Conservation (phyloP, 2,113 vertebrate genomes). For the Meles meles region DNA sequence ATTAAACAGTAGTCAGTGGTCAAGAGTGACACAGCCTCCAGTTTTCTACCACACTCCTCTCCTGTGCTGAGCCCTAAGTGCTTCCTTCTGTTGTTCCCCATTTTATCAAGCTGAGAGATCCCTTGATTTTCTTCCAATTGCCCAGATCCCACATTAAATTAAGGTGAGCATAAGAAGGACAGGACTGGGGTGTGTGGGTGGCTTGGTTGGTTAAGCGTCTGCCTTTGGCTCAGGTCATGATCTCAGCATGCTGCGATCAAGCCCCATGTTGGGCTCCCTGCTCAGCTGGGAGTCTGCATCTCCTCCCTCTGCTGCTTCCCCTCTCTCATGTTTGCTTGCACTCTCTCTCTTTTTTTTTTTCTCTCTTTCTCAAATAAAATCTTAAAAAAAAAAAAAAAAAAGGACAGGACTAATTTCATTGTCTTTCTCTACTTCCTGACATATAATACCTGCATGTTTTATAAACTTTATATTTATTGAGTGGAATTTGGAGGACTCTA, state of each 20-base stretch:
- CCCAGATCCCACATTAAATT: neutral
- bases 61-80: neutral
- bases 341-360: neutral
- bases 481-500: neutral
- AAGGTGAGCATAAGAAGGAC: neutral
- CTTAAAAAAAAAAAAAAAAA: neutral
- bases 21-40: neutral
- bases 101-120: neutral
- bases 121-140: neutral
- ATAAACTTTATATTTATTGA: neutral
- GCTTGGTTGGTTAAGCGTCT: neutral
- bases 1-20: neutral
- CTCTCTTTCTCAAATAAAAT: neutral
- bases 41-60: neutral
- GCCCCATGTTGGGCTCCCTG: neutral
- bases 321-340: neutral
- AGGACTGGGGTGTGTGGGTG: neutral
- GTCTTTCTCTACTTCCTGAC: neutral
- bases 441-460: neutral
- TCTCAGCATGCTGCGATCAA: neutral
- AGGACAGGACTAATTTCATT: neutral
- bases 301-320: neutral
- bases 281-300: neutral
- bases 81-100: neutral
- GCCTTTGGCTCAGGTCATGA: neutral